Evolutionary conservation across 1,140 invertebrate genomes (phyloP).

Genomic region (Heliconius hermathena): DNA sequence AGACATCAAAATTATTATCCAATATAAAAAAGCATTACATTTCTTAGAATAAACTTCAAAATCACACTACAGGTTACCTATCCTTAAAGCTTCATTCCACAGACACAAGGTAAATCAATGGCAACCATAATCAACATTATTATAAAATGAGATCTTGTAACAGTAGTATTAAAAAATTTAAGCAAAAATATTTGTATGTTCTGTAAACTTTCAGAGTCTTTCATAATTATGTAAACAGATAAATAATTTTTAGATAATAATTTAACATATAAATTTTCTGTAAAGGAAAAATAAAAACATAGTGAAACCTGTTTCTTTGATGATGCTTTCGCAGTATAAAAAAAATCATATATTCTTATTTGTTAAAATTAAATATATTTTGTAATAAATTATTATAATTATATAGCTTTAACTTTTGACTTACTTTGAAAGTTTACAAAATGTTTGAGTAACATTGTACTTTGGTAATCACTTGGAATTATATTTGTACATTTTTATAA

Average conservation of each 20-base stretch:
- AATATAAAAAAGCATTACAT: constrained; percentile 18
- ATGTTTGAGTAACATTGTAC: constrained; percentile 27
- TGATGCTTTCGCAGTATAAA: no score
- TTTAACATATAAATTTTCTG: not conserved
- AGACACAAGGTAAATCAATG: constrained; percentile 16
- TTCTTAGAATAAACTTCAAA: constrained; percentile 19
- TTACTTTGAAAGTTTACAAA: constrained; percentile 17
- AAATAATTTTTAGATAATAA: not conserved
- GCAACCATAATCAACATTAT: constrained; percentile 9
- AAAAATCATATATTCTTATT: no score
- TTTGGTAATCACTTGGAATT: constrained; percentile 28
- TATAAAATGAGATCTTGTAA: constrained; percentile 11
- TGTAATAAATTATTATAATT: constrained; percentile 1
- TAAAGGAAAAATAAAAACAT: not conserved
- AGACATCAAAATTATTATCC: constrained; percentile 23
- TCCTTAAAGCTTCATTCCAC: constrained; percentile 35
- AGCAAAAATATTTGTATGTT: constrained; percentile 19
- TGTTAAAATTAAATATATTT: not conserved
- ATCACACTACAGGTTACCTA: constrained; percentile 34
- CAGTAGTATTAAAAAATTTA: not conserved
- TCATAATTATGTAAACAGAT: not conserved
- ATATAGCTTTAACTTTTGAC: not conserved
- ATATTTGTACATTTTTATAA: constrained; percentile 21
- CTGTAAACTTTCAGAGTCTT: not conserved
- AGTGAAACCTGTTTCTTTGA: not conserved